Evolutionary conservation across 2,888 invertebrate species (phyloP), one percentile per base, ranked within the genome.

Genomic region (Drosophila flavopinicola): DNA sequence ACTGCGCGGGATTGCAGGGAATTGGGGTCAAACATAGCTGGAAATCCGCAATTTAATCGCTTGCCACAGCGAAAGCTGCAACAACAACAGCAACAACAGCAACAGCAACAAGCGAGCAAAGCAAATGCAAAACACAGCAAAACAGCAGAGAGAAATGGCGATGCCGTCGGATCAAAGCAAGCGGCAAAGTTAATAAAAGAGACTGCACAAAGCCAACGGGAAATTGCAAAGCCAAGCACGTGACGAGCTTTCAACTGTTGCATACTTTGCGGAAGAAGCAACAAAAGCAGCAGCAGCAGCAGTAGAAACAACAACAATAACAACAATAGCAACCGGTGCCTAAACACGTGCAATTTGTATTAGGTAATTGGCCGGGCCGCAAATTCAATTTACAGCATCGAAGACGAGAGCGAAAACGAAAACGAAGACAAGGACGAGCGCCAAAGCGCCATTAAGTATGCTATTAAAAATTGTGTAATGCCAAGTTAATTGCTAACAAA

Each of bases 401-500:
- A 45, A 32, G 41, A 41, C 13, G 17, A 7, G 32, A 33, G 15
- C 11, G 23, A 7, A 42, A 27, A 24, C 17, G 30, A 35, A 15
- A 15, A 30, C n/a, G 6, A 15, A 9, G 48, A 35, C 13, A 11
- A 6, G 51, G 24, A 6, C 10, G 32, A 17, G 15, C 25, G 15
- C 23, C 37, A 30, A 10, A 48, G 51, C 64, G 45, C 54, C 42
- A 52, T 58, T 73, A 82, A 82, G 70, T 85, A 64, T 78, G 74
- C 76, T 61, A 82, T 82, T 71, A 82, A 82, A 85, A 87, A 66
- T 65, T 60, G 51, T 61, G 75, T 78, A 78, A 82, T 82, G 60
- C 73, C 70, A 75, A 58, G 73, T 75, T 83, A 83, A 83, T 86
- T 83, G 83, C 82, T 53, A 73, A 84, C 85, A 84, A 80, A 83